These are phyloP conservation scores for Drosophila kuntzei DNA, from an alignment of 2,888 invertebrate species.

Conservation along the genomic window DNA sequence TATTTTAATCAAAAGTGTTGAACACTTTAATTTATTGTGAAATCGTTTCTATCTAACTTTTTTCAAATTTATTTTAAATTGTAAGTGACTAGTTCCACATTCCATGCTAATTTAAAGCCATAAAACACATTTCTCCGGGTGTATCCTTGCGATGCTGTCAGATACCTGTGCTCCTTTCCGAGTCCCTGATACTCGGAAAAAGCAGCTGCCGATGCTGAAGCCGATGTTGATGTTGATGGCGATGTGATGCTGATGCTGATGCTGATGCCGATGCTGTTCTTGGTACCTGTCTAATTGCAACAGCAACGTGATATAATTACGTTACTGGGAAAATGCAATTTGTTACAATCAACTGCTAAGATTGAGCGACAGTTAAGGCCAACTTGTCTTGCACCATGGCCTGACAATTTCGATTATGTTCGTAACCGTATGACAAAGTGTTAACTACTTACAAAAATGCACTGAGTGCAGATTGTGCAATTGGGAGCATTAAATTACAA, in stretches of 20 bases:
- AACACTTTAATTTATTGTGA: too few species aligned
- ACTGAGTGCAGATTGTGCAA: constrained; percentile 6
- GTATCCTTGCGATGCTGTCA: constrained; percentile 6
- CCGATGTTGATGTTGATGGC: not conserved
- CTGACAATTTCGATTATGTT: constrained; percentile 37
- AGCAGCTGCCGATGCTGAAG: not conserved
- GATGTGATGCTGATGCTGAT: not conserved
- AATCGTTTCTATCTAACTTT: too few species aligned
- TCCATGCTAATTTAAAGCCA: too few species aligned
- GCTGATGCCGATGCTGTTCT: not conserved
- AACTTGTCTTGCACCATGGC: constrained; percentile 7
- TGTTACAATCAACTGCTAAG: constrained; percentile 60
- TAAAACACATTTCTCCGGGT: too few species aligned
- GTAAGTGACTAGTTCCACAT: too few species aligned
- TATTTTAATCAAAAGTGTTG: too few species aligned
- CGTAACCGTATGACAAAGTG: constrained; percentile 34
- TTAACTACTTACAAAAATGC: constrained; percentile 37
- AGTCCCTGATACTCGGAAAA: constrained; percentile 3
- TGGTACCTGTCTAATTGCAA: constrained; percentile 62
- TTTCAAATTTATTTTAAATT: too few species aligned
- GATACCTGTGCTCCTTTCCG: constrained; percentile 4
- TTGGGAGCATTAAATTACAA: constrained; percentile 11
- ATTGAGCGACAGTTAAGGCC: constrained; percentile 30
- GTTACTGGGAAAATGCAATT: constrained; percentile 68
- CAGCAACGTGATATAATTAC: constrained; percentile 68